Evolutionary conservation across 2,797 vertebrate species (phyloP).

Genomic region (Aphelocoma californica): DNA sequence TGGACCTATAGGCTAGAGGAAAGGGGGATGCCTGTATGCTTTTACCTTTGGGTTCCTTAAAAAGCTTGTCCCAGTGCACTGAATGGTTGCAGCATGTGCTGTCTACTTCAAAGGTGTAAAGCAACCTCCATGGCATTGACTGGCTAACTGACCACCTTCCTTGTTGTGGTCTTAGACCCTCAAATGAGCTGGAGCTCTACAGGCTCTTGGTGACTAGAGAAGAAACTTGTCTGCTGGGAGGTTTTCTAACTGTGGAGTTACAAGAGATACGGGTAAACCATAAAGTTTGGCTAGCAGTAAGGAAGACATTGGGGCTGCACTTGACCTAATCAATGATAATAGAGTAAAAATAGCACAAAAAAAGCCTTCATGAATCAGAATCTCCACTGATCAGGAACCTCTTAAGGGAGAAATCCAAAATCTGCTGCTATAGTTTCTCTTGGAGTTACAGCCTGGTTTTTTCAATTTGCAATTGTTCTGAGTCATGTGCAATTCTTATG

Average conservation of each 20-base stretch:
- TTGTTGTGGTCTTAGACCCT: background rate
- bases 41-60: background rate
- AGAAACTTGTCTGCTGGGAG: background rate
- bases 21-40: background rate
- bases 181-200: background rate
- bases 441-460: background rate
- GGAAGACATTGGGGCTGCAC: background rate
- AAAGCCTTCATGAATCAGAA: background rate
- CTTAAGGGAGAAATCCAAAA: background rate
- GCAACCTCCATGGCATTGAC: background rate
- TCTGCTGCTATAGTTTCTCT: background rate
- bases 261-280: background rate
- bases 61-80: background rate
- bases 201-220: accelerated
- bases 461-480: background rate
- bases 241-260: background rate
- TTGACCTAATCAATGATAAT: background rate
- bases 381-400: background rate
- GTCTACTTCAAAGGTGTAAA: background rate
- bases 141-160: background rate
- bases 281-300: background rate
- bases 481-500: slow-evolving; percentile 21
- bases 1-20: background rate
- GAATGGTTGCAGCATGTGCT: background rate
- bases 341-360: background rate